Conservation (phyloP, 2,113 vertebrate genomes). For the Fukomys damarensis region DNA sequence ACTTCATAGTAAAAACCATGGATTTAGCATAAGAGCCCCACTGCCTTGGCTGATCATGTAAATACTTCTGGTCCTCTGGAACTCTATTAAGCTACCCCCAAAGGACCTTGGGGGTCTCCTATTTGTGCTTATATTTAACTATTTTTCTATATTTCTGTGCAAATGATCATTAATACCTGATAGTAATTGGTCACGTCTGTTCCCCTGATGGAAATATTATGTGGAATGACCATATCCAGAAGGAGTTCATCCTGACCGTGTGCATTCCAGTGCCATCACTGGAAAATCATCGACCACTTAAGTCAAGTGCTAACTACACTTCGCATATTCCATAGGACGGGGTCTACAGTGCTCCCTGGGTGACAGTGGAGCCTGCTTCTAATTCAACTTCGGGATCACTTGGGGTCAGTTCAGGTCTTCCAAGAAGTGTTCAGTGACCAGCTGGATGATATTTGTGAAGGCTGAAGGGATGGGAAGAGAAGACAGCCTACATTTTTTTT, state of each 20-base stretch:
- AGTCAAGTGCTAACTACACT: not conserved
- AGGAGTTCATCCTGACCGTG: not conserved
- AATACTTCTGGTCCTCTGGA: not conserved
- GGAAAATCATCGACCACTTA: not conserved
- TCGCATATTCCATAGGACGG: not conserved
- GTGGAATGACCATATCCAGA: not conserved
- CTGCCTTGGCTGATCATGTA: not conserved
- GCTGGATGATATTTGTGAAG: not conserved
- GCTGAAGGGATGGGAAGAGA: not conserved
- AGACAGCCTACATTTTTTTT: not conserved
- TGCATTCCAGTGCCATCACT: not conserved
- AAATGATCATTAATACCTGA: not conserved
- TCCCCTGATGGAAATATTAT: not conserved
- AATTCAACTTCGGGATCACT: not conserved
- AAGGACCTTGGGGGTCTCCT: not conserved
- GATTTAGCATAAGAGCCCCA: not conserved
- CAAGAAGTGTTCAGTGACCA: not conserved
- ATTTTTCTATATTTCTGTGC: not conserved
- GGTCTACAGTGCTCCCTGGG: not conserved
- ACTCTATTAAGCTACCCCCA: not conserved
- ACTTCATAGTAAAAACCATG: not conserved
- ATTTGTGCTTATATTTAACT: not conserved
- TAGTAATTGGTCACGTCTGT: not conserved
- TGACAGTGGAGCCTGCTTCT: not conserved
- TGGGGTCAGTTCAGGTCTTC: not conserved